These are phyloP conservation scores for Pteruthius melanotis DNA, from an alignment of 2,113 vertebrate species.

Conservation along the genomic window DNA sequence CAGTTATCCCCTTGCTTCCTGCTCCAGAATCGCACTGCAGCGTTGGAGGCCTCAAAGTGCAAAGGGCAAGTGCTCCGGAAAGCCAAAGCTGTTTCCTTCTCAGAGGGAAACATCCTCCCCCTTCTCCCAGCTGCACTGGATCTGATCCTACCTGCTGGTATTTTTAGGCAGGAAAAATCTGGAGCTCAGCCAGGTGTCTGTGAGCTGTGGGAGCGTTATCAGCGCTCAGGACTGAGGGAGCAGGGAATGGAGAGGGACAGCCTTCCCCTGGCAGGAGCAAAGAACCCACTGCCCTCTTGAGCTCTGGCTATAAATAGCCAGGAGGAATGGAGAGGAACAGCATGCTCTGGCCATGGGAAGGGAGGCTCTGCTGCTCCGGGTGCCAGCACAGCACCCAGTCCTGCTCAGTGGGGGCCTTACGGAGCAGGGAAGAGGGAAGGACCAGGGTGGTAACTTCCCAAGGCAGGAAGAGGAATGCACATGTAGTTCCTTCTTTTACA, in stretches of 20 bases:
- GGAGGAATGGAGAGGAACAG: background rate
- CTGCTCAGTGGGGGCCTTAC: background rate
- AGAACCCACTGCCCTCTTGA: background rate
- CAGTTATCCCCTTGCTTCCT: background rate
- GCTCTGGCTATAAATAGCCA: background rate
- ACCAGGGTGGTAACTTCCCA: no score
- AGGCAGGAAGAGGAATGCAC: background rate
- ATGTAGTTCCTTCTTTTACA: background rate
- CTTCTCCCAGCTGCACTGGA: background rate
- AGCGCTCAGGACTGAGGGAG: background rate
- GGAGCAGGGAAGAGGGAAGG: background rate
- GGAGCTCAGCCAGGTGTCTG: accelerated
- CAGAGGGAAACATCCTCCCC: background rate
- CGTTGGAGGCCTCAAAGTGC: background rate
- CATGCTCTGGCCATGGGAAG: background rate
- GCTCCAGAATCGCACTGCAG: accelerated
- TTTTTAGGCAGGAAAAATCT: background rate
- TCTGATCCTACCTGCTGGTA: background rate
- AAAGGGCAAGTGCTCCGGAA: background rate
- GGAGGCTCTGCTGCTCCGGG: background rate
- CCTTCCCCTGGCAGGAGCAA: background rate
- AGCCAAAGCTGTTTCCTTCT: background rate
- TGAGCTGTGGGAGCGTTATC: background rate
- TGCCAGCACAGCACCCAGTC: background rate
- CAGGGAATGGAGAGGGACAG: background rate